Evolutionary conservation across 2,797 vertebrate species (phyloP).

Genomic region (Lacerta viridis): DNA sequence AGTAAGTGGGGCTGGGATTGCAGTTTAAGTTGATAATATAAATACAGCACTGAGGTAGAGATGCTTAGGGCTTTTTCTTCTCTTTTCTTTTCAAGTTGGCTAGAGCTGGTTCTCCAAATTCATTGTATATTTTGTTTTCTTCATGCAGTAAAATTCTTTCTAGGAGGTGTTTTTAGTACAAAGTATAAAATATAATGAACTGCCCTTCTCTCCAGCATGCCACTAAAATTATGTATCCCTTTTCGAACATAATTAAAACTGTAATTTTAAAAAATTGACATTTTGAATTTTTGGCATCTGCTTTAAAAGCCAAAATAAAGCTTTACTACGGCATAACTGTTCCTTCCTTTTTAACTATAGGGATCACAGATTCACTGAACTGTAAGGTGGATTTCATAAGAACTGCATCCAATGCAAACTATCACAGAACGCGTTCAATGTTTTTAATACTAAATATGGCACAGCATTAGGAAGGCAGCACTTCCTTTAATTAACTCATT

Average conservation of each 20-base stretch:
- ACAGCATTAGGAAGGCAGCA: not conserved
- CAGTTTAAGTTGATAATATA: not conserved
- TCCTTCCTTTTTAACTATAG: not conserved
- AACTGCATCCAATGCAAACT: not conserved
- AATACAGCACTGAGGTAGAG: slow-evolving; percentile 76
- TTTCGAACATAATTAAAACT: slow-evolving; percentile 9
- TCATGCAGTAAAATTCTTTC: slow-evolving; percentile 15
- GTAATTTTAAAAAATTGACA: not conserved
- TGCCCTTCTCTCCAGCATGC: not conserved
- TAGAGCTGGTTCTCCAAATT: slow-evolving; percentile 53
- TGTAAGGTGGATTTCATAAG: not conserved
- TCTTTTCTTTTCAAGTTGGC: slow-evolving; percentile 27
- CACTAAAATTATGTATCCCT: not conserved
- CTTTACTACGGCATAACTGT: not conserved
- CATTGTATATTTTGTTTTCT: slow-evolving; percentile 8
- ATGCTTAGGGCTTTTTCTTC: slow-evolving; percentile 33
- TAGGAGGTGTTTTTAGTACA: slow-evolving; percentile 48
- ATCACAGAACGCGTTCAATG: not conserved
- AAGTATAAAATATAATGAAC: slow-evolving; percentile 18
- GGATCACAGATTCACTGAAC: not conserved
- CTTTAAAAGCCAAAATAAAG: slow-evolving; percentile 2
- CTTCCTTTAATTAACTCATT: not conserved
- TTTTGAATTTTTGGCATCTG: not conserved
- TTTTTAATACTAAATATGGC: not conserved
- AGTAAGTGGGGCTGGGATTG: too few species aligned